These are phyloP conservation scores for Tachystola acroxantha DNA, from an alignment of 2,888 invertebrate genomes.

Conservation along the genomic window DNA sequence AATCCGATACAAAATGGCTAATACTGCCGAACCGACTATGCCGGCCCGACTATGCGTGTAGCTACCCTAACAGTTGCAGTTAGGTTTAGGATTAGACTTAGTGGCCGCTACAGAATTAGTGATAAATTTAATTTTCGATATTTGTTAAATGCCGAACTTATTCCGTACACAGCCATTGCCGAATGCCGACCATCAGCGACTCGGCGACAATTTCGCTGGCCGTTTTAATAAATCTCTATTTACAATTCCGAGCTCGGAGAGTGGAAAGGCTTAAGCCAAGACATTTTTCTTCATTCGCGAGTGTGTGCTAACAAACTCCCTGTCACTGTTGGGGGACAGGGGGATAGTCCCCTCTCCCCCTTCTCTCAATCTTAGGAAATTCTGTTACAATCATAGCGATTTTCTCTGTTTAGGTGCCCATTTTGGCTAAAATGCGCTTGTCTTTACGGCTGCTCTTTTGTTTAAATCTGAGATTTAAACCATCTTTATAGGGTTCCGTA, in stretches of 20 bases:
- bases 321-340: slow-evolving; percentile 38
- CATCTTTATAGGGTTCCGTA: too few species aligned
- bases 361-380: slow-evolving; percentile 53
- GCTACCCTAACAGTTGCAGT: too few species aligned
- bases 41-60: too few species aligned
- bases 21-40: too few species aligned
- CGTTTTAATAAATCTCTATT: slow-evolving; percentile 77
- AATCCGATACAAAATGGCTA: too few species aligned
- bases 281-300: slow-evolving; percentile 76
- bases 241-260: slow-evolving; percentile 63
- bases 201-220: slow-evolving; percentile 55
- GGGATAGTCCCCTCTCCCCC: slow-evolving; percentile 25
- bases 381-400: slow-evolving; percentile 36
- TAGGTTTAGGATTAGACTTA: too few species aligned
- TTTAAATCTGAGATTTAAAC: too few species aligned
- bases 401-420: background rate
- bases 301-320: slow-evolving; percentile 66
- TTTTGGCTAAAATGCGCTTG: too few species aligned
- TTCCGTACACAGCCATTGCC: background rate
- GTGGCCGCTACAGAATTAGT: too few species aligned
- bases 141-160: too few species aligned
- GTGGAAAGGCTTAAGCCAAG: slow-evolving; percentile 70
- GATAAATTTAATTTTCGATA: too few species aligned
- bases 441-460: too few species aligned
- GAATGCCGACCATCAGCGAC: slow-evolving; percentile 50